Base-by-base conservation (phyloP, 2,888 invertebrate genomes). In the Pogonocherus hispidulus region DNA sequence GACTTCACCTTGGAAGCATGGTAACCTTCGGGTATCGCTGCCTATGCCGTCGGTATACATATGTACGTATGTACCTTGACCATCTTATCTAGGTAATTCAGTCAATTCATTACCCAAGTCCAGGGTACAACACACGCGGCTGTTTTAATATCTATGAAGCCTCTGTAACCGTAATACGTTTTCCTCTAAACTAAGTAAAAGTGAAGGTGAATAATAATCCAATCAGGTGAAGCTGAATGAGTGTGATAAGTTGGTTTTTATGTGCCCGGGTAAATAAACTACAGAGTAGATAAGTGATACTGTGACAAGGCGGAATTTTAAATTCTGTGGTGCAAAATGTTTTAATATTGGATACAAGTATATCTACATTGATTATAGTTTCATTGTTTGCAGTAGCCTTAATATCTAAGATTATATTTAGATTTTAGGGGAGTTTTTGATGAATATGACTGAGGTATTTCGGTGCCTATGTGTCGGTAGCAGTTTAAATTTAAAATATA, bases 11-110 rank as follows among this genome's bases (percentile, higher is more conserved):
- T 41, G n/a, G n/a, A 41, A 16, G 41, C 14, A 41, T 32, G 32
- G 56, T 66, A 63, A 64, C 55, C 63, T 52, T 63, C 49, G 62
- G 23, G 23, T 57, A n/a, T n/a, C 18, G 35, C 60, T 64, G 54
- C n/a, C n/a, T n/a, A n/a, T n/a, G 27, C 41, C 60, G 47, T 68
- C 65, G 63, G 59, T 49, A 49, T 35, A 64, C 35, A 27, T 69
- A 74, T 75, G 59, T 49, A 49, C 20, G 66, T 35, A 27, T 69
- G 75, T 75, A 79, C 81, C 81, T 81, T 81, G 79, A 80, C 79
- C 81, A 80, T 81, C 79, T 80, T 81, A 80, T 80, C 80, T 80
- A 72, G 66, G 67, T 60, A 72, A 74, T 73, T 71, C 68, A 75
- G 73, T 76, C 68, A 71, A 62, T 71, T 69, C 49, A 65, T 51